These are phyloP conservation scores for Harpagifer antarcticus DNA, from an alignment of 2,797 vertebrate genomes.

Conservation along the genomic window DNA sequence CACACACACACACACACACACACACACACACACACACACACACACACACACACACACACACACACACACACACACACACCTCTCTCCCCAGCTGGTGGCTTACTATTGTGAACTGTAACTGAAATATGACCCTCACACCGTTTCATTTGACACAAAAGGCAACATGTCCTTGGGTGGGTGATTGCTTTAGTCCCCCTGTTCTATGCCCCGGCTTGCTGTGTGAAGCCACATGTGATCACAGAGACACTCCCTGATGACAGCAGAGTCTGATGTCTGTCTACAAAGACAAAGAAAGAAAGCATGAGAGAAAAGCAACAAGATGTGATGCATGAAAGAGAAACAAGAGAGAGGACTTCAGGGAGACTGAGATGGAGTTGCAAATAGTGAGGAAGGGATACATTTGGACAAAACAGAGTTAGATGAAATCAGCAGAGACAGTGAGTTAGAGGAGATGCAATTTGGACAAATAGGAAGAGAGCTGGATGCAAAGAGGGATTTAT, in stretches of 20 bases:
- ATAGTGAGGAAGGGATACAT: slow-evolving; percentile 34
- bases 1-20: slow-evolving; percentile 10
- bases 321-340: neutral
- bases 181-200: slow-evolving; percentile 52
- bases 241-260: slow-evolving; percentile 43
- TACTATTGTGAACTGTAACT: slow-evolving; percentile 46
- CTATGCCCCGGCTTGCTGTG: slow-evolving; percentile 32
- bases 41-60: slow-evolving; percentile 7
- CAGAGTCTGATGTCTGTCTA: slow-evolving; percentile 18
- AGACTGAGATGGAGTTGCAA: slow-evolving; percentile 38
- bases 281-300: slow-evolving; percentile 13
- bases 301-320: slow-evolving; percentile 20
- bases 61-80: neutral
- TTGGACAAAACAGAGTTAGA: slow-evolving; percentile 24
- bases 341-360: slow-evolving; percentile 19
- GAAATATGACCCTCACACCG: slow-evolving; percentile 62
- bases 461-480: slow-evolving; percentile 22
- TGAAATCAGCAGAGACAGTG: slow-evolving; percentile 27
- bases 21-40: slow-evolving; percentile 27
- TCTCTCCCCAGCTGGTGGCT: slow-evolving; percentile 39
- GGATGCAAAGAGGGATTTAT: slow-evolving; percentile 13
- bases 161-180: slow-evolving; percentile 38
- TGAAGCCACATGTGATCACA: slow-evolving; percentile 56
- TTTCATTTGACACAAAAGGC: slow-evolving; percentile 58
- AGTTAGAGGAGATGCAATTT: slow-evolving; percentile 23